Base-by-base conservation (phyloP, 2,113 vertebrate species). In the Puma concolor region DNA sequence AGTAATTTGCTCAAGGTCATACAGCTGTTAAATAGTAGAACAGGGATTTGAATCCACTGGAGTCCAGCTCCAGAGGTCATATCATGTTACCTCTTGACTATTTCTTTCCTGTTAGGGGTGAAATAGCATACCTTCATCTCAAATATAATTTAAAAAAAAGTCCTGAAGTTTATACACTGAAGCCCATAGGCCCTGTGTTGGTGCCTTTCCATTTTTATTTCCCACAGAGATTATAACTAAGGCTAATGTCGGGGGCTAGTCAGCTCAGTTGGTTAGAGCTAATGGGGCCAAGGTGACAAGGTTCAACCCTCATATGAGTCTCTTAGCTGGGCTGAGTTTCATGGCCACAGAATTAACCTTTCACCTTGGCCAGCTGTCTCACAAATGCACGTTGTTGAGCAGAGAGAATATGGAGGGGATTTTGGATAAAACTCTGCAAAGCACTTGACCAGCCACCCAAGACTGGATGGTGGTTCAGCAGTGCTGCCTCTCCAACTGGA, bases 261-360 rank as follows among this genome's bases (percentile, higher is more conserved):
- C 52, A n/a, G 80, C 52, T 92, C 85, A n/a, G 76, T 72, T 94
- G 97, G 76, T 74, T 57, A 77, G 52, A 86, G 88, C 90, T 96
- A 85, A 94, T 88, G 77, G 67, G 92, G 67, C 67, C 85, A 17
- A 94, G 96, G 93, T 80, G 88, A 71, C 81, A n/a, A 44, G 84
- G 88, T 88, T 72, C 93, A 93, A 7, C 72, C 54, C 38, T 63
- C 31, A 36, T 38, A 21, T 50, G 71, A 93, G 67, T 86, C 27
- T 93, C 66, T 77, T 80, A 57, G 36, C 57, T 69, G 60, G 60
- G 33, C 85, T 80, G 60, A 64, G 91, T 79, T 92, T 96, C 94
- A 93, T 23, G 66, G 66, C 91, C 94, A 19, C 14, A 21, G 67
- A 93, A 79, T 97, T 94, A 92, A 97, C 97, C 95, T 95, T 96